Base-by-base conservation (phyloP, 2,113 vertebrate genomes). In the Megaleporinus macrocephalus region DNA sequence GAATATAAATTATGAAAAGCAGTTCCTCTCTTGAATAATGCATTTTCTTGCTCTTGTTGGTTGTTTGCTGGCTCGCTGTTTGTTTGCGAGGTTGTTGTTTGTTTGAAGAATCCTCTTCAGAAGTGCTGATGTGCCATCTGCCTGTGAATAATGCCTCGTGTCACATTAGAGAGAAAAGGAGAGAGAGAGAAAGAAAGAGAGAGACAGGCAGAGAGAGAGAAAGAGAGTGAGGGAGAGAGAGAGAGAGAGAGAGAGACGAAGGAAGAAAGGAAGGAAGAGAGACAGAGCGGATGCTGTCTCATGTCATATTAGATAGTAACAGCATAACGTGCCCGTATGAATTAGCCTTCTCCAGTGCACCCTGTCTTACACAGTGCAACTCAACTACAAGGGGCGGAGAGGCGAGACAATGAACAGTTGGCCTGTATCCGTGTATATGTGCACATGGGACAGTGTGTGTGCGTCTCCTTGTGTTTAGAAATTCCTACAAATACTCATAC, bases 21-120 rank as follows among this genome's bases (percentile, higher is more conserved):
- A n/a, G 62, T 61, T 81, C 72, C 12, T 16, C 36, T 49, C 55
- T 65, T 89, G 83, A 89, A 88, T 90, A 80, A 90, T 90, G 86
- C 12, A 88, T 88, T 63, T 80, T 74, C 77, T 77, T 85, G 73
- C 81, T 79, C 62, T 79, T 66, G 53, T 79, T 44, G 47, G 63
- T 63, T 79, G 47, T 80, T 72, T 85, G 71, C 49, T 80, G 62
- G 70, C 68, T 51, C 29, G 68, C 22, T 65, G 26, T 70, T 62
- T 76, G 76, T 76, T 70, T 76, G 53, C 65, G 73, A 33, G 73
- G 77, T 55, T 62, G 53, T 62, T 83, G 73, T 79, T 77, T 83
- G 74, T 68, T 78, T 44, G 69, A 78, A 75, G 68, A 85, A 70
- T 85, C 83, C 36, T 76, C 76, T 63, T 86, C 73, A 82, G 81